A percentile compares a stretch with the other conserved stretches of the same genome.
Evolutionary conservation across 2,888 invertebrate species (phyloP).

Genomic region (Hemaris fuciformis): DNA sequence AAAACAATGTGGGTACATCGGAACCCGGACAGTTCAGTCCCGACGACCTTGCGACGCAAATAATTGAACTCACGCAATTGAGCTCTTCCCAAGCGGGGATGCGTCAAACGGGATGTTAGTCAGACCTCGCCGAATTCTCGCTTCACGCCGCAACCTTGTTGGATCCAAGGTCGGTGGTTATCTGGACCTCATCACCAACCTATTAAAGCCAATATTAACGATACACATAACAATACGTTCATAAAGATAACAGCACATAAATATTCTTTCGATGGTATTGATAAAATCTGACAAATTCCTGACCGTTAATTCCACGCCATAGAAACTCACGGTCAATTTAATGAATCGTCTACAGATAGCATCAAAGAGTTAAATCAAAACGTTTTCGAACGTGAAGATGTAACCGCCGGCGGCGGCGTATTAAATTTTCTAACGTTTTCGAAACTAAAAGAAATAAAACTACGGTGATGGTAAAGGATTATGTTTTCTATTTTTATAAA

Average conservation of each 20-base stretch:
- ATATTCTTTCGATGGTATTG: not conserved
- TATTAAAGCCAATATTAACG: not conserved
- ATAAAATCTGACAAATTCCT: not conserved
- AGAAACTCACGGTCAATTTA: not conserved
- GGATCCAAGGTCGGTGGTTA: constrained; percentile 1
- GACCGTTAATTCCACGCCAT: not conserved
- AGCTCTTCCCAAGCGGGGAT: constrained; percentile 27
- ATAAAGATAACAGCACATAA: not conserved
- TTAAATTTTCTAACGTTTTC: not conserved
- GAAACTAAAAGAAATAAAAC: constrained; percentile 3
- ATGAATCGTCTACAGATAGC: constrained; percentile 23
- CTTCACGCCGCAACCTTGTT: constrained; percentile 9
- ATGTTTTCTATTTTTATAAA: constrained; percentile 3
- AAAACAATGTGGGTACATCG: constrained; percentile 3
- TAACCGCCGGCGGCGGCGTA: not conserved
- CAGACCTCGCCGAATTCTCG: constrained; percentile 12
- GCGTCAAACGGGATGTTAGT: constrained; percentile 12
- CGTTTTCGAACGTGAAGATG: constrained; percentile 4
- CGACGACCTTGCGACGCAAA: constrained; percentile 27
- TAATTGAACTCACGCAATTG: constrained; percentile 32
- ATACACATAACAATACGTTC: too few species aligned
- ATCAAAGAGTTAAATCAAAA: constrained; percentile 18
- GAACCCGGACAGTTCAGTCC: constrained; percentile 16
- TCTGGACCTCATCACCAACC: not conserved
- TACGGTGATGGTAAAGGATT: not conserved